A percentile compares a stretch with the other conserved stretches of the same genome.
phyloP scores from a whole-genome alignment of 2,797 vertebrate species.

The Glossophaga mutica region DNA sequence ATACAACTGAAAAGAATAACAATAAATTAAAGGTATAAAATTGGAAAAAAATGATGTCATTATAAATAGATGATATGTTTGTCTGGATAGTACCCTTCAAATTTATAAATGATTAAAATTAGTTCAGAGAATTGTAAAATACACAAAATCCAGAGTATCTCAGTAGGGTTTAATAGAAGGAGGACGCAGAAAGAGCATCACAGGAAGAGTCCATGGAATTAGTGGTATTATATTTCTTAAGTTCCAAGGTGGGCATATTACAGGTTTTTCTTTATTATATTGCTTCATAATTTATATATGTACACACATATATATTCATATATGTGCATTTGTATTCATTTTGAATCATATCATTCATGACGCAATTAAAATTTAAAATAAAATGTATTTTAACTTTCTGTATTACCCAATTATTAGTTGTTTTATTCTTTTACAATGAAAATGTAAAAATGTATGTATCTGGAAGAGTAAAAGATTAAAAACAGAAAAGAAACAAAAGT shows the following conservation, averaged over 20 bases:
- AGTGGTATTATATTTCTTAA: not conserved
- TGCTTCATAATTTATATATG: not conserved
- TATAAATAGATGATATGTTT: not conserved
- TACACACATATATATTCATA: not conserved
- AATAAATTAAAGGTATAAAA: not conserved
- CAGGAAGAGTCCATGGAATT: not conserved
- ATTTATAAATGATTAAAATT: not conserved
- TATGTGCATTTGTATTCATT: not conserved
- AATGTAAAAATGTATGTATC: constrained; percentile 3
- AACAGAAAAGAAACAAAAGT: not conserved
- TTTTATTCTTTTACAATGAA: constrained; percentile 31
- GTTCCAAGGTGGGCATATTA: not conserved
- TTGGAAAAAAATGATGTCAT: not conserved
- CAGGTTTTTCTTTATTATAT: not conserved
- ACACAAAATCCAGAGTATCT: not conserved
- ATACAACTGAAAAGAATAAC: not conserved
- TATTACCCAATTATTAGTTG: not conserved
- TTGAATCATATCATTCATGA: not conserved
- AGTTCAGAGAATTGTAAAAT: not conserved
- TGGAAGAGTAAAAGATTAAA: not conserved
- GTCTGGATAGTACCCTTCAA: not conserved
- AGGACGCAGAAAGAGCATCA: not conserved
- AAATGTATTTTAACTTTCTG: not conserved
- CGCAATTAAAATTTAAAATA: not conserved
- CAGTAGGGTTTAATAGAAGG: not conserved